phyloP scores from a whole-genome alignment of 1,140 invertebrate species.

The Lepidurus arcticus region DNA sequence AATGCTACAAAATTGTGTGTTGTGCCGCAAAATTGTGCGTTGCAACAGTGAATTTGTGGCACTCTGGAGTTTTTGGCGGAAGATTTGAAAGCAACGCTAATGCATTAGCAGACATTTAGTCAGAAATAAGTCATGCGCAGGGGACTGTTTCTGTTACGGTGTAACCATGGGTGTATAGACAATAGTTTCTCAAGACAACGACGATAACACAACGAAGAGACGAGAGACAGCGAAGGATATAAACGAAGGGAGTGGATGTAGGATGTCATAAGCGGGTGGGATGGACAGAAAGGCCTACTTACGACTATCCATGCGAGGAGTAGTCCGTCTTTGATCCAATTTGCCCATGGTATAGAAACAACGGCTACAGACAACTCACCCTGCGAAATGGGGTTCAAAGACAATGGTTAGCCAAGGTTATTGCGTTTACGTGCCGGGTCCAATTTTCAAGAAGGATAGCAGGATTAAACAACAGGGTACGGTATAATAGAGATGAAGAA shows the following conservation, averaged over 20 bases:
- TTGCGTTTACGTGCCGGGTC: not conserved
- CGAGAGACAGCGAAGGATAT: not conserved
- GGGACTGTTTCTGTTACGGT: not conserved
- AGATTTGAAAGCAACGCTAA: not conserved
- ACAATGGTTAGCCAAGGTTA: conserved; percentile 15
- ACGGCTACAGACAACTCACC: conserved; percentile 6
- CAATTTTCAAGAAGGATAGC: not conserved
- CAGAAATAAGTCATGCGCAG: not conserved
- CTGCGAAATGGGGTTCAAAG: conserved; percentile 5
- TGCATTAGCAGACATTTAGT: not conserved
- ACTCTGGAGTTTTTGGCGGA: not conserved
- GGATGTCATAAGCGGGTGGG: not conserved
- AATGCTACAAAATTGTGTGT: too few species aligned
- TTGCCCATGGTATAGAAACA: conserved; percentile 29
- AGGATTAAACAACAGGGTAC: not conserved
- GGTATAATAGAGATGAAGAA: not conserved
- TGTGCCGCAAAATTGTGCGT: too few species aligned
- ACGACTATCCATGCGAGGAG: conserved; percentile 30
- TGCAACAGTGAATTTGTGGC: too few species aligned
- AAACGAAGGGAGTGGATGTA: not conserved
- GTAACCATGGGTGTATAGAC: not conserved
- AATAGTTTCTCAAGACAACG: not conserved
- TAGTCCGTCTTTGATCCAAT: conserved; percentile 29
- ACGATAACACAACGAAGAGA: not conserved
- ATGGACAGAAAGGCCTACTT: conserved; percentile 32